Evolutionary conservation across 2,888 invertebrate genomes (phyloP), one percentile per base, ranked within the genome.

Genomic region (Lobophora halterata): DNA sequence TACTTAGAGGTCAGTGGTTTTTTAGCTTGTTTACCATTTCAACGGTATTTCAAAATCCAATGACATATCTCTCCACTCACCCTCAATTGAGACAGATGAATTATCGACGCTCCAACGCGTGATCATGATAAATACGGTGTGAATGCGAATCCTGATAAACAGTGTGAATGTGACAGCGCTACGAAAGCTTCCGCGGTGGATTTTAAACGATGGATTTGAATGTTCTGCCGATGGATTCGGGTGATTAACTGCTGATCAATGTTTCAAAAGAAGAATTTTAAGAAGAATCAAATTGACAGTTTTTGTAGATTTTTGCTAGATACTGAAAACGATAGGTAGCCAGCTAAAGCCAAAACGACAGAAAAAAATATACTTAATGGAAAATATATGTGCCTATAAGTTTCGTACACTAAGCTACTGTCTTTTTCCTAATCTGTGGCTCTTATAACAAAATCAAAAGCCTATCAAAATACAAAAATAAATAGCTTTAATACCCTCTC

Each of bases 71-170:
- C 10, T 1, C n/a, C 9, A 62, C 66, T 66, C 72, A 79, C n/a
- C n/a, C n/a, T n/a, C n/a, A n/a, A n/a, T 78, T 71, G 74, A 77
- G 78, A 74, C 71, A 71, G 56, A 74, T 80, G 77, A 82, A 64
- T 77, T 79, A 79, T 80, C 61, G 73, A 63, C 36, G 52, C 48
- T 55, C 80, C 61, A 73, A 63, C 36, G 52, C 48, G 55, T 72
- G 73, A 80, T 75, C 80, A 70, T 80, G 80, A 82, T 79, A 73
- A 79, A 82, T 81, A 67, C 64, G 61, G 61, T 63, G 66, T 51
- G 71, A n/a, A n/a, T n/a, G n/a, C n/a, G n/a, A n/a, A n/a, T n/a
- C n/a, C n/a, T n/a, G n/a, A n/a, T n/a, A n/a, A n/a, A 67, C 64
- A 60, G 61, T 63, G 66, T 51, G 71, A 66, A 69, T 68, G 71